Conservation (phyloP, 2,113 vertebrate species). For the Numida meleagris region DNA sequence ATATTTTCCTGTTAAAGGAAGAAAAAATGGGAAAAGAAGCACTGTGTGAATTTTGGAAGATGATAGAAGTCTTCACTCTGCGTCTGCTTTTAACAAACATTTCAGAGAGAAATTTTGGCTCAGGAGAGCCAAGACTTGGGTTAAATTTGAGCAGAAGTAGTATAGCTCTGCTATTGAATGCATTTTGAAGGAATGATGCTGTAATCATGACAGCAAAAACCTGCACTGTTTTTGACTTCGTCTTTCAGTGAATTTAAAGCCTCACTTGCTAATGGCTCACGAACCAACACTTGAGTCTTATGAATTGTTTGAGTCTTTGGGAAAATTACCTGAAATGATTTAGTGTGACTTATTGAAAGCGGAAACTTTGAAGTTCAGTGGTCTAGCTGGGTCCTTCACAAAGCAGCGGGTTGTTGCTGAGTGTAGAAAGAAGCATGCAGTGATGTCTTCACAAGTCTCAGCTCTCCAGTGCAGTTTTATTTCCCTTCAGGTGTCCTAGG, state of each 20-base stretch:
- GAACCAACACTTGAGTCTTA: not conserved
- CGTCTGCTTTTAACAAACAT: not conserved
- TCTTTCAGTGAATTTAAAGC: not conserved
- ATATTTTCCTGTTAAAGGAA: not conserved
- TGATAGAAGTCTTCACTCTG: no score
- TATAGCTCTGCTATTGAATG: fast-evolving
- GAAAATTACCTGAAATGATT: not conserved
- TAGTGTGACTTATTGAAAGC: no score
- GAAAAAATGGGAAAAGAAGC: not conserved
- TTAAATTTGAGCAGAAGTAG: not conserved
- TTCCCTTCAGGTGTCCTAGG: not conserved
- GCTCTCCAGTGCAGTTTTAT: not conserved
- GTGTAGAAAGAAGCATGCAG: fast-evolving
- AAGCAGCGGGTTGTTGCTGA: not conserved
- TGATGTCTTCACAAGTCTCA: fast-evolving
- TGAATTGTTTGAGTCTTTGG: not conserved
- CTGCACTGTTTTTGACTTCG: not conserved
- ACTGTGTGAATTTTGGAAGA: not conserved
- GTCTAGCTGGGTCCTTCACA: not conserved
- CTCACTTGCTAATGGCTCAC: not conserved
- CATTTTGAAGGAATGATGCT: not conserved
- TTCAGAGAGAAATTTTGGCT: not conserved
- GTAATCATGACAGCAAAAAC: not conserved
- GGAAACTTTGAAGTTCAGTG: not conserved
- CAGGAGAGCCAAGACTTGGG: not conserved